These are phyloP conservation scores for Ceratitis capitata DNA, from an alignment of 1,140 invertebrate species.

Conservation along the genomic window DNA sequence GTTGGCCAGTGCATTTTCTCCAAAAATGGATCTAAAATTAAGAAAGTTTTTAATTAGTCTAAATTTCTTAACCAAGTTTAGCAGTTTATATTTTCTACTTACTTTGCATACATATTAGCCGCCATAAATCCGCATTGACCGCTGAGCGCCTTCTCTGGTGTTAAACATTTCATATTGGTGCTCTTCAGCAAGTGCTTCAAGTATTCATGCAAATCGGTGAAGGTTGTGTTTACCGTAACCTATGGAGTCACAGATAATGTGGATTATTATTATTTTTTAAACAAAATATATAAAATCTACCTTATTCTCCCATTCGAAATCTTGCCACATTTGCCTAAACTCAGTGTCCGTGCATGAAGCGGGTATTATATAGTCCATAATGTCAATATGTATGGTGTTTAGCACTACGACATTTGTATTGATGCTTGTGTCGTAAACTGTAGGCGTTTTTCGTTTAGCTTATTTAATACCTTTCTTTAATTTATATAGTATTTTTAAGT, in stretches of 20 bases:
- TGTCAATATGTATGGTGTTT: constrained; percentile 99
- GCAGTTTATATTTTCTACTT: constrained; percentile 27
- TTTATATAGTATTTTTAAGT: neutral
- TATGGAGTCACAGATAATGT: constrained; percentile 50
- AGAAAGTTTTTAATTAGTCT: neutral
- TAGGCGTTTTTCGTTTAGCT: constrained; percentile 41
- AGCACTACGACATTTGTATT: constrained; percentile 97
- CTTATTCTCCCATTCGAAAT: constrained; percentile 99
- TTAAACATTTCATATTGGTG: constrained; percentile 99
- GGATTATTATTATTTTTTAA: neutral
- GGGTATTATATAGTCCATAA: constrained; percentile 99
- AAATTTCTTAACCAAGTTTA: neutral
- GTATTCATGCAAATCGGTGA: constrained; percentile 93
- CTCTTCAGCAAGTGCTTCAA: constrained; percentile 90
- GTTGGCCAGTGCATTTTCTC: constrained; percentile 98
- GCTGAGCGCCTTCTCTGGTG: constrained; percentile 93
- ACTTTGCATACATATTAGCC: constrained; percentile 95
- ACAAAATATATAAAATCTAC: constrained; percentile 63
- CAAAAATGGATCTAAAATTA: constrained; percentile 88
- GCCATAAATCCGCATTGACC: constrained; percentile 99
- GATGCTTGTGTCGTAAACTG: constrained; percentile 94
- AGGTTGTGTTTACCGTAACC: constrained; percentile 94
- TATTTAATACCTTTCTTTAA: neutral
- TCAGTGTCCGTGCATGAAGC: constrained; percentile 93
- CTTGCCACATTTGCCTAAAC: constrained; percentile 99